phyloP scores from a whole-genome alignment of 2,888 invertebrate genomes.

The Pedicia rivosa region DNA sequence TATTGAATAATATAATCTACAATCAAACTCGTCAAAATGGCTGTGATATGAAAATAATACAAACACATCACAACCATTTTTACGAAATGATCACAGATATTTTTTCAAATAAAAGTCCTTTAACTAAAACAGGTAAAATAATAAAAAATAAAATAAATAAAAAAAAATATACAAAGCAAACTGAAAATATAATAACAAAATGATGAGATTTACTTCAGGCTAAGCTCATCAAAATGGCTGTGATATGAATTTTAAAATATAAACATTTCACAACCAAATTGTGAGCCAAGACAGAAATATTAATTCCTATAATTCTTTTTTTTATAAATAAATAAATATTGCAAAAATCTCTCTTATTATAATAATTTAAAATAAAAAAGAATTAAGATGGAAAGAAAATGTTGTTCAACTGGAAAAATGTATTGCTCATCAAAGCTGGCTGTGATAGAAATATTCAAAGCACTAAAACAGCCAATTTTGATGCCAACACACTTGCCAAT shows the following conservation, averaged over 20 bases:
- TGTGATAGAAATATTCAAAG: slow-evolving; percentile 27
- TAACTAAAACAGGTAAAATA: too few relatives aligned
- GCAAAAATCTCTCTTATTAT: too few relatives aligned
- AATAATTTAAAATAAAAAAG: neutral
- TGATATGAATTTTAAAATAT: slow-evolving; percentile 26
- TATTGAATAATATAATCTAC: slow-evolving; percentile 16
- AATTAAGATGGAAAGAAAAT: neutral
- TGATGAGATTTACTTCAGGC: slow-evolving; percentile 13
- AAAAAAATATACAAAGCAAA: too few relatives aligned
- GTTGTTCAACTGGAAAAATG: slow-evolving; percentile 13
- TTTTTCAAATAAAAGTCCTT: slow-evolving; percentile 1
- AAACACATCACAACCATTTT: slow-evolving; percentile 23
- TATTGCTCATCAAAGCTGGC: slow-evolving; percentile 33
- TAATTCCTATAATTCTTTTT: too few relatives aligned
- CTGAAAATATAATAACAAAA: slow-evolving; percentile 17
- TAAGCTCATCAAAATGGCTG: slow-evolving; percentile 32
- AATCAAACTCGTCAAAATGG: slow-evolving; percentile 32
- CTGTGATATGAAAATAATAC: slow-evolving; percentile 26
- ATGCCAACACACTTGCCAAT: slow-evolving; percentile 4
- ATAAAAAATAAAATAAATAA: neutral
- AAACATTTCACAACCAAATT: slow-evolving; percentile 30
- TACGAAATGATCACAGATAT: slow-evolving; percentile 24
- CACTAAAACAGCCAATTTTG: slow-evolving; percentile 13
- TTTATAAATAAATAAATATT: too few relatives aligned
- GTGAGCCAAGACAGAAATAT: slow-evolving; percentile 25